Evolutionary conservation across 2,113 vertebrate species (phyloP).

Genomic region (Neodontobutis hainanensis): DNA sequence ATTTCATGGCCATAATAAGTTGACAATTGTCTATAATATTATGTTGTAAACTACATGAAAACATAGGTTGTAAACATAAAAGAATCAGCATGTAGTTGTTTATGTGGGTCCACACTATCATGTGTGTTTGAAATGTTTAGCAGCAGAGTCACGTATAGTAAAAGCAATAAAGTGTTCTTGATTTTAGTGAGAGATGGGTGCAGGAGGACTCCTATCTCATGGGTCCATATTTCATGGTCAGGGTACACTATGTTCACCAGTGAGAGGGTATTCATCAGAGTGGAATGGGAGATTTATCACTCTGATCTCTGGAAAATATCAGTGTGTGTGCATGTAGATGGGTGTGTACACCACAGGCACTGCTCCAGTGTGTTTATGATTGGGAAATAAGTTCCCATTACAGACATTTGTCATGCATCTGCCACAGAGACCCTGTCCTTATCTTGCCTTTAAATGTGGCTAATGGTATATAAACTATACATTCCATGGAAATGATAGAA

Average conservation of each 20-base stretch:
- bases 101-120: conserved; percentile 21
- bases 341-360: not conserved
- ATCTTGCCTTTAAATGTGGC: not conserved
- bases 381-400: conserved; percentile 26
- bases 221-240: conserved; percentile 63
- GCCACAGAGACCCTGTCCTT: conserved; percentile 2
- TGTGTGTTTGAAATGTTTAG: conserved; percentile 32
- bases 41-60: conserved; percentile 23
- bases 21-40: conserved; percentile 13
- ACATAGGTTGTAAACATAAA: conserved; percentile 21
- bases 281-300: conserved; percentile 61
- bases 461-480: not conserved
- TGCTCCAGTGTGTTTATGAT: conserved; percentile 6
- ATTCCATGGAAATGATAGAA: not conserved
- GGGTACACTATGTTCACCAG: conserved; percentile 47
- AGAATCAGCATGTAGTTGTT: not conserved
- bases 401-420: conserved; percentile 13
- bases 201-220: conserved; percentile 41
- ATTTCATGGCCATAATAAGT: conserved; percentile 26
- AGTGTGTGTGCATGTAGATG: conserved; percentile 8
- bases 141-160: conserved; percentile 54
- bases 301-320: conserved; percentile 39
- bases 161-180: conserved; percentile 63
- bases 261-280: conserved; percentile 58
- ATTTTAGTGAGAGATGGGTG: conserved; percentile 44